phyloP scores from a whole-genome alignment of 2,113 vertebrate genomes.

The Misgurnus mizolepis region DNA sequence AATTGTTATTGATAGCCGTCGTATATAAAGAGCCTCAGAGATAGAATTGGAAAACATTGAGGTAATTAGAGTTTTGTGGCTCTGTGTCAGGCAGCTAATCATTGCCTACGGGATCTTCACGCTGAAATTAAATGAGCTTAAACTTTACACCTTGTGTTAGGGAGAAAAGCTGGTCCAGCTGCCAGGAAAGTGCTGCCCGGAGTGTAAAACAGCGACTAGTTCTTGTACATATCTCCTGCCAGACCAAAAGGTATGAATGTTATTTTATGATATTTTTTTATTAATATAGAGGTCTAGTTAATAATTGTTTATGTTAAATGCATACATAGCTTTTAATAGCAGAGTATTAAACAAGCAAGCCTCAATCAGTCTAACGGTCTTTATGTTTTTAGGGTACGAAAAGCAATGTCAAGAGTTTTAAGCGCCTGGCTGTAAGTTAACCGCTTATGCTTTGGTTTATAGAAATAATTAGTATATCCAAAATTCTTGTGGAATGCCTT shows the following conservation, averaged over 20 bases:
- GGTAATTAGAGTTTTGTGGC: constrained; percentile 37
- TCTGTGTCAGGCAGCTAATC: constrained; percentile 14
- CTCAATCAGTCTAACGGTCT: background rate
- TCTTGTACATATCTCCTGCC: constrained; percentile 77
- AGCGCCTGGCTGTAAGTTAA: constrained; percentile 64
- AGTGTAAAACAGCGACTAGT: constrained; percentile 76
- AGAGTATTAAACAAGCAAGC: background rate
- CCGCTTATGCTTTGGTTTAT: too few species aligned
- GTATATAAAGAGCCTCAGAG: background rate
- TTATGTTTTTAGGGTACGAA: constrained; percentile 43
- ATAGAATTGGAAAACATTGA: constrained; percentile 19
- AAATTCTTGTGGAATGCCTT: background rate
- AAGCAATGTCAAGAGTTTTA: constrained; percentile 62
- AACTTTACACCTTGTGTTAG: constrained; percentile 66
- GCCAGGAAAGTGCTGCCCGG: constrained; percentile 86
- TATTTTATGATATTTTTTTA: background rate
- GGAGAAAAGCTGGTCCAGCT: constrained; percentile 82
- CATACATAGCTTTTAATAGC: background rate
- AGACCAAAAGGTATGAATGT: constrained; percentile 73
- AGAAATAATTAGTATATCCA: too few species aligned
- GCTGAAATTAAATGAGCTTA: constrained; percentile 12
- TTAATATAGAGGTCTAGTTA: background rate
- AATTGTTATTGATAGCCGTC: background rate
- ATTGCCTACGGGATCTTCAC: background rate
- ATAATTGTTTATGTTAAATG: too few species aligned